Conservation (phyloP, 2,888 invertebrate species). For the Latrodectus elegans region DNA sequence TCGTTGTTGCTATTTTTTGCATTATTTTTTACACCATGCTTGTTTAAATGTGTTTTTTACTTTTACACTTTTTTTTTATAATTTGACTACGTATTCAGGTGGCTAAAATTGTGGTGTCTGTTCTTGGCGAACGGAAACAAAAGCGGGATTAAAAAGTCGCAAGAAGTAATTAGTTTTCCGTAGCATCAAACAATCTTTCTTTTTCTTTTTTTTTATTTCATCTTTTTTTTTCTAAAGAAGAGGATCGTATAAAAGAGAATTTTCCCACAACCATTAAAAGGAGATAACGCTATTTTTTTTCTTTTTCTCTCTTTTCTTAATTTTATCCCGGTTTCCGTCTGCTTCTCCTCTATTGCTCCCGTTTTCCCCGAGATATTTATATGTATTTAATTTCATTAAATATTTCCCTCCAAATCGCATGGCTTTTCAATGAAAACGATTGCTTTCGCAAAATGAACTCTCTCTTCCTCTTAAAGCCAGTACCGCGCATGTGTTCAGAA, state of each 20-base stretch:
- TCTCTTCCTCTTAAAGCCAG: too few relatives aligned
- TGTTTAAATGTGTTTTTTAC: slow-evolving; percentile 41
- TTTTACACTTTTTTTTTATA: slow-evolving; percentile 17
- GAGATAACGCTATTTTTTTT: slow-evolving; percentile 50
- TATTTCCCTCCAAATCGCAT: slow-evolving; percentile 43
- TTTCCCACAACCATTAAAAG: slow-evolving; percentile 69
- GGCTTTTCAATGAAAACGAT: slow-evolving; percentile 8
- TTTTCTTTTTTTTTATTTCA: slow-evolving; percentile 11
- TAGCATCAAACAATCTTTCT: slow-evolving; percentile 66
- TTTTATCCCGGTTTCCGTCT: slow-evolving; percentile 20
- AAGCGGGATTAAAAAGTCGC: slow-evolving; percentile 68
- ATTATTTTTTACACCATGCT: slow-evolving; percentile 63
- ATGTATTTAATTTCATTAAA: slow-evolving; percentile 66
- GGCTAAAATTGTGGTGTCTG: slow-evolving; percentile 59
- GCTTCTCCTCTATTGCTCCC: not conserved
- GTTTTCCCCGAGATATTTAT: slow-evolving; percentile 58
- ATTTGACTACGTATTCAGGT: slow-evolving; percentile 44
- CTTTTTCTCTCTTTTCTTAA: not conserved
- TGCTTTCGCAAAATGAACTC: too few relatives aligned
- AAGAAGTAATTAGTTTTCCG: slow-evolving; percentile 68
- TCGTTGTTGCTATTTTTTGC: slow-evolving; percentile 40
- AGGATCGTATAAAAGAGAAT: slow-evolving; percentile 58
- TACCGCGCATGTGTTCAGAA: slow-evolving; percentile 12
- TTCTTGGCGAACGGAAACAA: slow-evolving; percentile 63
- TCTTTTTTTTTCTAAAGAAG: not conserved